Base-by-base conservation (phyloP, 1,140 invertebrate genomes). In the Panulirus ornatus region DNA sequence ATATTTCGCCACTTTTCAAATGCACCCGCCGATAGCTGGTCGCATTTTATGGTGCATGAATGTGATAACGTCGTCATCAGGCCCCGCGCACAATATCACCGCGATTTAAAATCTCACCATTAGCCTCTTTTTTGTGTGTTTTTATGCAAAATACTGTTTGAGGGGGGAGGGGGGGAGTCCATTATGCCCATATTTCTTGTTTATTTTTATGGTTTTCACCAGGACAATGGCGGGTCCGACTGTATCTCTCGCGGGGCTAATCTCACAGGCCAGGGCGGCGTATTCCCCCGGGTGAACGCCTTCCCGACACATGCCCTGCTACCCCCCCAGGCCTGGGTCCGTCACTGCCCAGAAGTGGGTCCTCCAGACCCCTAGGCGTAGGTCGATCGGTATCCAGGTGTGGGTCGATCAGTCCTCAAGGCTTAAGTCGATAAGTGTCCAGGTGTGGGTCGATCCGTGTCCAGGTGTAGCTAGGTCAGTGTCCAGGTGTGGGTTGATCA, bases 1-100 rank as follows among this genome's bases (percentile, higher is more conserved):
- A 63, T 63, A 63, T 63, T 63, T 63, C 58, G n/a, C 58, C 58
- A 63, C 58, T 63, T 63, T 63, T 63, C 58, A 63, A 63, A 63
- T 63, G 58, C 58, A 63, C 58, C n/a, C 58, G 58, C 58, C 58
- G 58, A 63, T 63, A 63, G n/a, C 6, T 3, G 22, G 58, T 19
- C 2, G 58, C n/a, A 63, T 63, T 63, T 63, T 63, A 63, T 63
- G 58, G 58, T 5, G 58, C 58, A 63, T 27, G 58, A 63, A 63
- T 63, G 58, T 30, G 58, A 63, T 63, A 63, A 63, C 58, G 58
- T 19, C 58, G 19, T 27, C 58, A 63, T 63, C 58, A 63, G 58
- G n/a, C n/a, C 58, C 5, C 3, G n/a, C n/a, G 30, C 54, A 30
- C 58, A 30, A 30, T 30, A 63, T 63, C 58, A 63, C n/a, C 22